Evolutionary conservation across 2,797 vertebrate species (phyloP), one percentile per base, ranked within the genome.

Genomic region (Onychomys torridus): DNA sequence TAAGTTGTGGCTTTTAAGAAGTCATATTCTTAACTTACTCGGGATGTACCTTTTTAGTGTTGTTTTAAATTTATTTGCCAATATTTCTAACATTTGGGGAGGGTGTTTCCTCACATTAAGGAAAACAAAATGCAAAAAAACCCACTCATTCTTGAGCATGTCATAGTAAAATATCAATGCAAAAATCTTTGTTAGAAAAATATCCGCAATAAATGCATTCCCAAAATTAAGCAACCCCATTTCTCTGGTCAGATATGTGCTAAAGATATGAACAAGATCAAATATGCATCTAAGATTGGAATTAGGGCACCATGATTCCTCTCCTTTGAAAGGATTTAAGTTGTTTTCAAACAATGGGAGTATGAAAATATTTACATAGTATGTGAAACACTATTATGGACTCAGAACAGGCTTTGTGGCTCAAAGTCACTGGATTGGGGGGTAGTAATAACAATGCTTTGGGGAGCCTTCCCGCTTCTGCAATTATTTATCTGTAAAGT

Each of bases 401-500:
- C 87, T 79, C 89, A 92, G 49, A 90, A 59, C 77, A 89, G 65
- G 37, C 84, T 90, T 95, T 79, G 17, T 90, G n/a, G 76, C 21
- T n/a, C n/a, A 17, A 37, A 93, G 8, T 77, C 90, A 93, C 69
- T 83, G 21, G 75, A 21, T 5, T 69, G 9, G 67, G 67, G n/a
- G 61, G 59, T 81, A 89, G 76, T 90, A 57, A 94, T 63, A 59
- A 43, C 4, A 13, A 19, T 90, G 52, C 96, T 98, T 98, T 97
- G 75, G 34, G 78, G 77, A 78, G 79, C 4, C 87, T 95, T 93
- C 61, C 84, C 69, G 46, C 85, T 23, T 69, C 57, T 90, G 85
- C 52, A 71, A 9, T 61, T 43, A 93, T 95, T 95, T 71, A 55
- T 90, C 95, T 98, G 78, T 79, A 94, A 98, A 98, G 89, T 98